These are phyloP conservation scores for Orthonychiurus folsomi DNA, from an alignment of 2,888 invertebrate genomes.

Conservation along the genomic window DNA sequence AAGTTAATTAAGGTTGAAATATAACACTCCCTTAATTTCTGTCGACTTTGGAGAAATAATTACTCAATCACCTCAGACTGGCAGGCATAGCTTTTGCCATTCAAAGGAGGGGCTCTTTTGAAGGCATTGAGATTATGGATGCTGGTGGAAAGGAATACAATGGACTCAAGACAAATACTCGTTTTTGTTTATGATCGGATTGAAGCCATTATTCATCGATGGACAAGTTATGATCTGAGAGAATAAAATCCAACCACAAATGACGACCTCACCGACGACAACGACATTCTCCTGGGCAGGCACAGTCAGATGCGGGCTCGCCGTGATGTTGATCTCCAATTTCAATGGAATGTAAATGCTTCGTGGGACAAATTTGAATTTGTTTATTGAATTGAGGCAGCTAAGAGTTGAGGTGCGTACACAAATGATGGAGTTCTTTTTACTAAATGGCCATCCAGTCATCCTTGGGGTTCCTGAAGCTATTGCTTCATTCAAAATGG, in stretches of 20 bases:
- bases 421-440: background rate
- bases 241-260: background rate
- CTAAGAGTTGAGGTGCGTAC: background rate
- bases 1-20: background rate
- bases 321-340: too few species aligned
- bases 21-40: background rate
- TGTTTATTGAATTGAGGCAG: background rate
- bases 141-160: too few species aligned
- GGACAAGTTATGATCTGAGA: background rate
- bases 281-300: too few species aligned
- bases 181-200: background rate
- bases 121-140: too few species aligned
- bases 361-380: background rate
- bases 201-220: background rate
- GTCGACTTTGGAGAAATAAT: background rate
- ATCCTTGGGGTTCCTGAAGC: background rate
- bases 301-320: too few species aligned
- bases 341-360: too few species aligned
- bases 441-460: background rate
- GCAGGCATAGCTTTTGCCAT: too few species aligned
- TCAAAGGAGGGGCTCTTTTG: too few species aligned
- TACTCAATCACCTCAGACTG: conserved; percentile 1
- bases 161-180: background rate
- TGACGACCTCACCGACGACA: background rate
- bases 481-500: background rate